A percentile compares a stretch with the other conserved stretches of the same genome.
phyloP scores from a whole-genome alignment of 2,888 invertebrate species.

The Lymantria monacha region DNA sequence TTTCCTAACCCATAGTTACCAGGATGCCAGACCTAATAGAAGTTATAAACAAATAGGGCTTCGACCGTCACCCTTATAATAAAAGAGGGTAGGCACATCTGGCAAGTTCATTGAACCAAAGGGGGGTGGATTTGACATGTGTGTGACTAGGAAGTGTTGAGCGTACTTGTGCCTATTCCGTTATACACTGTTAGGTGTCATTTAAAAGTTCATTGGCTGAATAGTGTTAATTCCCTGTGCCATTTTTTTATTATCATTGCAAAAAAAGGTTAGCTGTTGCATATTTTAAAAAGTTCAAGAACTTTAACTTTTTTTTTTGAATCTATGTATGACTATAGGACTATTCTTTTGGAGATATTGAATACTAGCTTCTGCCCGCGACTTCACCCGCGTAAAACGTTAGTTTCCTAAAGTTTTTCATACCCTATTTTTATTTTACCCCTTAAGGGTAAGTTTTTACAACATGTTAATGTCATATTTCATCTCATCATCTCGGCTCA shows the following conservation, averaged over 20 bases:
- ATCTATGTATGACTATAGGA: too few relatives aligned
- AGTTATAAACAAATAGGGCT: constrained; percentile 6
- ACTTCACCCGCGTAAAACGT: too few relatives aligned
- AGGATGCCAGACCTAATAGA: constrained; percentile 1
- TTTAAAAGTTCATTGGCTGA: not conserved
- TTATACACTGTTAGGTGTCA: constrained; percentile 3
- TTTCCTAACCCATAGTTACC: not conserved
- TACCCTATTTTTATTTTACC: too few relatives aligned
- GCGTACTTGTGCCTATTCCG: constrained; percentile 1
- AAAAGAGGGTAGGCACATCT: constrained; percentile 31
- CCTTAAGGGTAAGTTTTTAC: too few relatives aligned
- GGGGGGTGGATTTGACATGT: constrained; percentile 26
- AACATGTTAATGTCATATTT: too few relatives aligned
- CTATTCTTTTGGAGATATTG: too few relatives aligned
- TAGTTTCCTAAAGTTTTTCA: too few relatives aligned
- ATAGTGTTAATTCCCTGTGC: not conserved
- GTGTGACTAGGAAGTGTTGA: constrained; percentile 9
- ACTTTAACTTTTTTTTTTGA: too few relatives aligned
- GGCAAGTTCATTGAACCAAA: constrained; percentile 32
- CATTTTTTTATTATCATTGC: not conserved
- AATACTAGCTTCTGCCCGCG: too few relatives aligned
- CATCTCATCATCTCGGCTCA: too few relatives aligned
- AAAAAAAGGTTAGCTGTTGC: constrained; percentile 6
- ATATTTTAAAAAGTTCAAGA: too few relatives aligned
- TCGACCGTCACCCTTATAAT: constrained; percentile 6